A percentile compares a stretch with the other conserved stretches of the same genome.
These are phyloP conservation scores for Protobothrops flavoviridis DNA, from an alignment of 2,113 vertebrate species.

Conservation along the genomic window DNA sequence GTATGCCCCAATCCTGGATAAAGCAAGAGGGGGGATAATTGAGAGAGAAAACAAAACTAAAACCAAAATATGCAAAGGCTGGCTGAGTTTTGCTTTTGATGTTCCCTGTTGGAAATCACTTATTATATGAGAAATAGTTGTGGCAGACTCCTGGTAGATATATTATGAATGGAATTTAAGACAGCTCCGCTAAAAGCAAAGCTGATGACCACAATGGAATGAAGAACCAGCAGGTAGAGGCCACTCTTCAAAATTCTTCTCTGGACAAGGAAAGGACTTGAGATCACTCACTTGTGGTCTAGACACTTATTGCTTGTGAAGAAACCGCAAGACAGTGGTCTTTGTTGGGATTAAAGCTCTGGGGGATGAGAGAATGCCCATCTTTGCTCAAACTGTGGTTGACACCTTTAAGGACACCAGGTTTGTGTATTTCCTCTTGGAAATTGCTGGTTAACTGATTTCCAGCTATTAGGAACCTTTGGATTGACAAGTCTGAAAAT, in stretches of 20 bases:
- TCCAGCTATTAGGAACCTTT: no score
- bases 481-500: no score
- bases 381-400: neutral
- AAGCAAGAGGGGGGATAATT: neutral
- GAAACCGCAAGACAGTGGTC: neutral
- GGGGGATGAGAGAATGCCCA: neutral
- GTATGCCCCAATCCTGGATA: neutral
- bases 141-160: neutral
- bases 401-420: neutral
- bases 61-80: neutral
- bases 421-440: neutral
- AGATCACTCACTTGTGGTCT: neutral
- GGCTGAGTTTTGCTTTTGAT: neutral
- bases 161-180: neutral
- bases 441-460: neutral
- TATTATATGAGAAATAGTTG: neutral
- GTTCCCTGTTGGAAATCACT: neutral
- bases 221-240: neutral
- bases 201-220: neutral
- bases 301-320: neutral
- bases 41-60: neutral
- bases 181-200: neutral
- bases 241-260: neutral
- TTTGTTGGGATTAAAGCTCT: neutral
- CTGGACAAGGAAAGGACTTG: neutral